phyloP scores from a whole-genome alignment of 1,140 invertebrate genomes.

The Drosophila obscura region DNA sequence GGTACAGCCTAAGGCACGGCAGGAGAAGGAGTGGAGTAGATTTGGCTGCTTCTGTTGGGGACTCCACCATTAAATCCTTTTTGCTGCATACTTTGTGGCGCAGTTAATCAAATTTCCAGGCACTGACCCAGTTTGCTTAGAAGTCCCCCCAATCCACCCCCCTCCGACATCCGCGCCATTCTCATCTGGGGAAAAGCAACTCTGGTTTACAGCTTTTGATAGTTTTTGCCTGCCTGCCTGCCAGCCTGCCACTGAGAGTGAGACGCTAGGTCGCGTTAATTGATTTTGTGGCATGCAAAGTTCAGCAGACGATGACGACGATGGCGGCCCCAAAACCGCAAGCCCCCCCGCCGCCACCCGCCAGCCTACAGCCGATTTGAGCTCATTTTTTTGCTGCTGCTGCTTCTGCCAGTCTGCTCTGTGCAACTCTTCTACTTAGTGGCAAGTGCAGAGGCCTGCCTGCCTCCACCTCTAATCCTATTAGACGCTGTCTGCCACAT shows the following conservation, averaged over 20 bases:
- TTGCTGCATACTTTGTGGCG: constrained; percentile 26
- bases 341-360: not conserved
- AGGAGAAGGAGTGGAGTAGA: not conserved
- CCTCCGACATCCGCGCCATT: not conserved
- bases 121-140: constrained; percentile 51
- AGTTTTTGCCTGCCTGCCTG: constrained; percentile 1
- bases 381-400: constrained; percentile 39
- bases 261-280: constrained; percentile 59
- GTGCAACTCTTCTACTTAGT: constrained; percentile 51
- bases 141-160: constrained; percentile 1
- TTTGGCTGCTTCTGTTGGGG: not conserved
- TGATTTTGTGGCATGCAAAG: constrained; percentile 78
- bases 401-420: constrained; percentile 5
- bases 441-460: constrained; percentile 39
- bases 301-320: constrained; percentile 33
- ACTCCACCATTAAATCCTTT: not conserved
- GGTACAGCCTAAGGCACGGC: not conserved
- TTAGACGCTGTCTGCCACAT: constrained; percentile 46
- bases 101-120: constrained; percentile 59
- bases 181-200: constrained; percentile 45
- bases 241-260: not conserved
- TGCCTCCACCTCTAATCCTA: constrained; percentile 61
- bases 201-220: constrained; percentile 51
- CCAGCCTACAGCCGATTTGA: constrained; percentile 44
- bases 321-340: constrained; percentile 54